Base-by-base conservation (phyloP, 1,140 invertebrate species). In the Ephestia elutella region DNA sequence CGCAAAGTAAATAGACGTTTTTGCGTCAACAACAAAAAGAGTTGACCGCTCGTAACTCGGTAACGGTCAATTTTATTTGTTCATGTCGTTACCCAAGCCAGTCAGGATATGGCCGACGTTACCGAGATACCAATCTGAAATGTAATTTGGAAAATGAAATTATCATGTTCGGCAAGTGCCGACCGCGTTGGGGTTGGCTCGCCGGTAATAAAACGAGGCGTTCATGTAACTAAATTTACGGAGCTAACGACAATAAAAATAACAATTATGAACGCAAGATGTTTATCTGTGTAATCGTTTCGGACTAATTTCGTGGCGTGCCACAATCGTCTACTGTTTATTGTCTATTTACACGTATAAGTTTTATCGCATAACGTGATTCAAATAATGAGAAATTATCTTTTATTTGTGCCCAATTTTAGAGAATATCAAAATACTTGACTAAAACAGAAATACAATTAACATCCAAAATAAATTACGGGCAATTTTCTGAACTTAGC, bases 231-330 rank as follows among this genome's bases (percentile, higher is more conserved):
- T 67, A 66, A 71, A 73, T 70, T 73, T 63, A 69, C 61, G 56
- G 54, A 60, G 70, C 66, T 75, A 72, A 73, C 64, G 67, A 68
- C 66, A 70, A 65, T 70, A 70, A 68, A 70, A 64, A 75, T 68
- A 70, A 72, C 63, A 74, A 74, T 68, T 72, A 72, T 56, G 54
- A 56, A 35, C 49, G 59, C 19, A 38, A 68, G 73, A 74, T 76
- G 44, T 19, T 58, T 77, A 80, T 80, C 78, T 68, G 48, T 57
- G 59, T 77, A 78, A 80, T 82, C 62, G 76, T 63, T 79, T 76
- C 69, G 61, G 60, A 69, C 65, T 70, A 73, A 73, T 70, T 73
- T 44, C 61, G 53, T 51, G 56, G 50, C 21, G 56, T 48, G 53
- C 48, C 30, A 38, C 56, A 49, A 62, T 64, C 56, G 53, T 51